These are phyloP conservation scores for Piaya cayana DNA, from an alignment of 2,113 vertebrate species.

Conservation along the genomic window DNA sequence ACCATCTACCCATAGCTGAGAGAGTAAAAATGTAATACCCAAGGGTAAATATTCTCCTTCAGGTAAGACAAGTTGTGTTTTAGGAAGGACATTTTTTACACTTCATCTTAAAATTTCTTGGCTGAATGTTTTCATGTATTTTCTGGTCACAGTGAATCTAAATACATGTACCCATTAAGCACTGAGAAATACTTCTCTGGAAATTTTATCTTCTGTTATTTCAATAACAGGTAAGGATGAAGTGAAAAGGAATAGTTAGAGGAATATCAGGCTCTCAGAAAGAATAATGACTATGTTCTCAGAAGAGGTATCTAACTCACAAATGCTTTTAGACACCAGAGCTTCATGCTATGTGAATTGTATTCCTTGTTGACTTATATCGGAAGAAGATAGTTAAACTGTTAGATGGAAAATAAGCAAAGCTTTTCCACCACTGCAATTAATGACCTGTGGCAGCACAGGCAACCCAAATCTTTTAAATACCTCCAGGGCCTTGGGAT, in stretches of 20 bases:
- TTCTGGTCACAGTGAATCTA: not conserved
- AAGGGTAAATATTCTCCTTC: not conserved
- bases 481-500: not conserved
- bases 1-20: conserved; percentile 7
- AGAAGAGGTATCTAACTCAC: not conserved
- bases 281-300: not conserved
- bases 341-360: not conserved
- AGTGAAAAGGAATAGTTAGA: not conserved
- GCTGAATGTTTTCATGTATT: not conserved
- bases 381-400: not conserved
- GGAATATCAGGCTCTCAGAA: not conserved
- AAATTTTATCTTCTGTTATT: not conserved
- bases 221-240: not conserved
- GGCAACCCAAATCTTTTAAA: too few species aligned
- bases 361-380: not conserved
- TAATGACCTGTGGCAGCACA: not conserved
- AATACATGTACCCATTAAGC: not conserved
- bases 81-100: not conserved
- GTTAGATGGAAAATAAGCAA: not conserved
- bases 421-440: not conserved
- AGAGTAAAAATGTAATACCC: not conserved
- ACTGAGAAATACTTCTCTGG: not conserved
- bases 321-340: not conserved
- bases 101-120: not conserved
- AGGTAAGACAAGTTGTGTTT: not conserved